Conservation (phyloP, 1,140 invertebrate species). For the Aphis craccivora region DNA sequence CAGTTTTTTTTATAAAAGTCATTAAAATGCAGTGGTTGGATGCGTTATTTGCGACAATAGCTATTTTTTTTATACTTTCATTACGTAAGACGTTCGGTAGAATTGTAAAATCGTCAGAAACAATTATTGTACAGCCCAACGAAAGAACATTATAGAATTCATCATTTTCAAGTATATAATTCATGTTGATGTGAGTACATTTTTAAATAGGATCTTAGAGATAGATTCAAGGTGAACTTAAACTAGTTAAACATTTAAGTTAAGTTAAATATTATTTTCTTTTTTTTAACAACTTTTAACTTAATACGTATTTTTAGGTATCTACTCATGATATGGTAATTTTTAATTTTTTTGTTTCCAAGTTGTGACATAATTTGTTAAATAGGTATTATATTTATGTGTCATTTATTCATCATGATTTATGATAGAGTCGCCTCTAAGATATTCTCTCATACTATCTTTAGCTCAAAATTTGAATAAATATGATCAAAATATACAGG, state of each 20-base stretch:
- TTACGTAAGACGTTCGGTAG: constrained; percentile 6
- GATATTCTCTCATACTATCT: background rate
- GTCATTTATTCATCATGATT: background rate
- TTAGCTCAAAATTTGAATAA: too few species aligned
- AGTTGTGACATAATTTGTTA: background rate
- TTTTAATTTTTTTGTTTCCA: background rate
- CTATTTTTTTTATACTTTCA: background rate
- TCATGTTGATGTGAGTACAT: background rate
- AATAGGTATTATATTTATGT: background rate
- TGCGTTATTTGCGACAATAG: background rate
- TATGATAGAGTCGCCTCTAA: background rate
- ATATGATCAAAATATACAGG: too few species aligned
- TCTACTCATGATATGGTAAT: background rate
- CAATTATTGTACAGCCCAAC: too few species aligned
- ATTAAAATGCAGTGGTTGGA: constrained; percentile 34
- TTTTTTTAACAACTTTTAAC: background rate
- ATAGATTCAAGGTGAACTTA: background rate
- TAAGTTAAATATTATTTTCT: background rate
- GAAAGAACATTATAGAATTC: background rate
- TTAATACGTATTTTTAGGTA: background rate
- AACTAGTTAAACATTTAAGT: background rate
- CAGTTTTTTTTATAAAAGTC: background rate
- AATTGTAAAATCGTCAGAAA: background rate
- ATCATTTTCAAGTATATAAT: background rate
- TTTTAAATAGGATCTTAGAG: background rate